A percentile compares a stretch with the other conserved stretches of the same genome.
These are phyloP conservation scores for Drosophila lacicola DNA, from an alignment of 2,888 invertebrate genomes.

Conservation along the genomic window DNA sequence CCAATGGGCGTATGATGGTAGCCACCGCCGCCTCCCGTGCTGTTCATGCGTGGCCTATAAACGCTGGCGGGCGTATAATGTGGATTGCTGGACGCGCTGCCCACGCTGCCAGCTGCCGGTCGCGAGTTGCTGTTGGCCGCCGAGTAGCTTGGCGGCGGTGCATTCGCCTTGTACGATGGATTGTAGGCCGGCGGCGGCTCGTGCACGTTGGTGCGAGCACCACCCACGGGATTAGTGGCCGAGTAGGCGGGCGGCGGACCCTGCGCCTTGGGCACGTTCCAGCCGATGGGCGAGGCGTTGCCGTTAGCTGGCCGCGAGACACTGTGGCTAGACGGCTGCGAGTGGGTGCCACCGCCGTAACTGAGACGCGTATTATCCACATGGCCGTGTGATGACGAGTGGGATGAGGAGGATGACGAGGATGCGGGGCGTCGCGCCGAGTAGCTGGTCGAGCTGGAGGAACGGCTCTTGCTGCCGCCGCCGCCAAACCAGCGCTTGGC, in stretches of 20 bases:
- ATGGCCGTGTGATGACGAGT: constrained; percentile 24
- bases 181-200: constrained; percentile 83
- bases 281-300: constrained; percentile 76
- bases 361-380: constrained; percentile 62
- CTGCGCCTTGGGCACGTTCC: constrained; percentile 82
- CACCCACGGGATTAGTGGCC: constrained; percentile 78
- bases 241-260: constrained; percentile 84
- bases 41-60: constrained; percentile 71
- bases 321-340: constrained; percentile 56
- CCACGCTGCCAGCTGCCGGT: constrained; percentile 23
- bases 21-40: constrained; percentile 67
- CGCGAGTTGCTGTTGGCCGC: constrained; percentile 66
- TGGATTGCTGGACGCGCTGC: constrained; percentile 9
- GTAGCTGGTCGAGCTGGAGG: constrained; percentile 44
- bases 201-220: constrained; percentile 82
- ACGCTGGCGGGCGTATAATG: constrained; percentile 66
- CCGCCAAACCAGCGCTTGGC: constrained; percentile 71
- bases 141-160: constrained; percentile 78
- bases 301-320: constrained; percentile 25
- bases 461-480: constrained; percentile 63
- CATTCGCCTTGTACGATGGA: constrained; percentile 72
- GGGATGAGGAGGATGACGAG: constrained; percentile 20
- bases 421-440: constrained; percentile 47
- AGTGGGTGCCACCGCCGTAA: constrained; percentile 63
- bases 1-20: constrained; percentile 72